Evolutionary conservation across 2,888 invertebrate species (phyloP), one percentile per base, ranked within the genome.

Genomic region (Stenolophus ochropezus): DNA sequence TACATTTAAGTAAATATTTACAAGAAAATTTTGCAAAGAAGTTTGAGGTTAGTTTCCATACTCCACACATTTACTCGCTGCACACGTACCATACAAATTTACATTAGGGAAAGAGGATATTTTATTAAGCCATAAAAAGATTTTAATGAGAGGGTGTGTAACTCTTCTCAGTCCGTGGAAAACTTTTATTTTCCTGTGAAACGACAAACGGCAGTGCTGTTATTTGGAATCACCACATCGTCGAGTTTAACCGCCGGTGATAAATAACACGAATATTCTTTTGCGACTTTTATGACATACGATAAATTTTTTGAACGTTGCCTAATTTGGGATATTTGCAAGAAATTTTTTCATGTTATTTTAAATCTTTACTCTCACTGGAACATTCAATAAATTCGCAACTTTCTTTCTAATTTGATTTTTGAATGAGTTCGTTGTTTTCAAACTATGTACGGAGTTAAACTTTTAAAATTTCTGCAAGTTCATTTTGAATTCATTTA

Each of bases 311-410:
- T 73, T 21, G 73, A 73, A 73, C 49, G 23, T 8, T 23, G 49
- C 14, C 51, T 73, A 73, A 73, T 73, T 73, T 73, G 47, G 51
- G 49, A 51, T 73, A 73, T 73, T 73, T 73, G 73, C 51, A 73
- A 51, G 73, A 21, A 51, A 23, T 73, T 23, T 73, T 73, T 49
- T 47, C 47, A 20, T 49, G 49, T 73, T 73, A 73, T 25, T 73
- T 21, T 73, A 73, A 73, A 73, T 21, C 73, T 49, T 73, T 73
- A 21, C 47, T 20, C 11, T 21, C 47, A 21, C 47, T 49, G 14
- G 14, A 73, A 23, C 47, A 49, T 73, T 47, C 51, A 23, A 51
- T 73, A 73, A 49, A 73, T 73, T 73, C 42, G 16, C 18, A 42
- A 33, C 69, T 69, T 47, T 69, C 1, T 20, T 21, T 42, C 42